Base-by-base conservation (phyloP, 2,797 vertebrate species). In the Peromyscus melanophrys region DNA sequence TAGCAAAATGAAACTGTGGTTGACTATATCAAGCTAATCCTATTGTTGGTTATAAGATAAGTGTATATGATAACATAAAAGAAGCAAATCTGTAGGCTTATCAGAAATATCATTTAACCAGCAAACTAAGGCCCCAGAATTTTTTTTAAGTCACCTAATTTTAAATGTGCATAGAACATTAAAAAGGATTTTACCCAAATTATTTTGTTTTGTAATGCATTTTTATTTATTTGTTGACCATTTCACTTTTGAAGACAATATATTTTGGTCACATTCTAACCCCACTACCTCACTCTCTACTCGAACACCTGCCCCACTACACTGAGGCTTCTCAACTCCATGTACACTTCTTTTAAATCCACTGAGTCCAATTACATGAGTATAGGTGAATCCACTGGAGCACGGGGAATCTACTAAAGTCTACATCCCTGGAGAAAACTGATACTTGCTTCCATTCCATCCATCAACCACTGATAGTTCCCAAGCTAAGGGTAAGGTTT, bases 11-110 rank as follows among this genome's bases (percentile, higher is more conserved):
- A 89, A 96, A 93, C 37, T 67, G 1, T 52, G 57, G 40, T 85
- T 93, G 43, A 49, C 71, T 92, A 95, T 31, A 88, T 69, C 40
- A 40, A 92, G 61, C 9, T 86, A 92, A 89, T 92, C 10, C 11
- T 27, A 34, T 80, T 71, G 34, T 93, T 90, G 57, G 34, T 85
- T 86, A 83, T 90, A 96, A 96, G 37, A 31, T 85, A 83, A 57
- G 7, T 83, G 49, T 4, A 81, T 76, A 25, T 57, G 89, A 76
- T 67, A 37, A 13, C 16, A 0, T 13, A 43, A 37, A 78, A 67
- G 8, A 65, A 52, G 83, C 11, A 93, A 85, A 92, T 57, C 76
- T 16, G 55, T n/a, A 84, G 21, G 46, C 77, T 73, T 75, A 86
- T 14, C 46, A 95, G 77, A 94, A 90, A 86, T 0, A 92, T 40